Evolutionary conservation across 2,113 vertebrate genomes (phyloP), one percentile per base, ranked within the genome.

Genomic region (Microtus richardsoni): DNA sequence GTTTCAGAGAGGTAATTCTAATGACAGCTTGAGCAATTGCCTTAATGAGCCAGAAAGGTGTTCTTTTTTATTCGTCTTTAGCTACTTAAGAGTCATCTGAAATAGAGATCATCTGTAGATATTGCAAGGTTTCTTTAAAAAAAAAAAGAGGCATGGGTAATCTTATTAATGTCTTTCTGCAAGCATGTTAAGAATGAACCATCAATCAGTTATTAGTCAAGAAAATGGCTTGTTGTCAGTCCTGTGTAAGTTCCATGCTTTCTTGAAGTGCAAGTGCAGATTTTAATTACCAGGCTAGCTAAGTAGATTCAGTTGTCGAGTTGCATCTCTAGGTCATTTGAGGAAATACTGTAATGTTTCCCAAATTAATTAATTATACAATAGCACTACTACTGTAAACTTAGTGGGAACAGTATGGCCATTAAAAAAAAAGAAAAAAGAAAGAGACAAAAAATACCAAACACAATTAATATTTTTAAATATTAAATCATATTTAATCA

Each of bases 11-110:
- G 28, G 30, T 83, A 83, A 94, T 96, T 80, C 52, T 82, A 91
- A 97, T 94, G 88, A 90, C 84, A 41, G 83, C 95, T 93, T 96
- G 91, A 87, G 94, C 93, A 95, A 75, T 86, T 94, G 68, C 71
- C 62, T 86, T 98, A 91, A 92, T 86, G 64, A 96, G 84, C 52
- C 92, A 97, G 13, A 41, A 94, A 39, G 39, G 91, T 92, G 4
- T 88, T 70, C 54, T 91, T 79, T 96, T 97, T 96, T 19, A 97
- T 89, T 74, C 1, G 0, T 93, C 39, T 95, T 73, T 54, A 95
- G 28, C 78, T 89, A 86, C 70, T 94, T 98, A 97, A 96, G 0
- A 91, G 95, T 97, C 82, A 68, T 16, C 73, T 96, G 71, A 97
- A 92, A 94, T 95, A 89, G 64, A 92, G 86, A 90, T 5, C 91